phyloP scores from a whole-genome alignment of 2,888 invertebrate genomes.

The Eristalis intricaria region DNA sequence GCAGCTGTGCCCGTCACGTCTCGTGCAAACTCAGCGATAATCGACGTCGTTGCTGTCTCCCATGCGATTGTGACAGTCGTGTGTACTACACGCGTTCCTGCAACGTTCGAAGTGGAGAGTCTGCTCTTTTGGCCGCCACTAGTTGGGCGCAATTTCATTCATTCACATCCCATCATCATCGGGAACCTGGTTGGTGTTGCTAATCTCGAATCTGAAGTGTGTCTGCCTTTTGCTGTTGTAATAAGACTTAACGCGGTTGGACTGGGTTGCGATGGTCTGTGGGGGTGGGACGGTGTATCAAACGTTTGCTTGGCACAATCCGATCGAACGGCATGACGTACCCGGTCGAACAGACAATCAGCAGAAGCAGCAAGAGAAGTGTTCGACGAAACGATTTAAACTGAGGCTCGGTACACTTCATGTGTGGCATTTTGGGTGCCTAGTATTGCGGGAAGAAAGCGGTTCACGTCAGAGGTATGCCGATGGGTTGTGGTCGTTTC shows the following conservation, averaged over 20 bases:
- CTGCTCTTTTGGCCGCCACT: background rate
- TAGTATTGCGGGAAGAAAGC: background rate
- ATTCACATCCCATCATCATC: slow-evolving; percentile 15
- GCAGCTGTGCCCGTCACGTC: slow-evolving; percentile 14
- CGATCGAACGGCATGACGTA: slow-evolving; percentile 54
- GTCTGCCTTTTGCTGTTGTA: background rate
- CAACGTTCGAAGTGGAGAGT: background rate
- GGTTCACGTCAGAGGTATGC: background rate
- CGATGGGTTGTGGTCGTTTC: background rate
- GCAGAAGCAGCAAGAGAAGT: slow-evolving; percentile 43
- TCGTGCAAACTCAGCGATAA: slow-evolving; percentile 7
- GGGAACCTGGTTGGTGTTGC: slow-evolving; percentile 3
- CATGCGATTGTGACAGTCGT: slow-evolving; percentile 40
- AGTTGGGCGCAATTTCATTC: slow-evolving; percentile 32
- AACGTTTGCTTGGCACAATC: slow-evolving; percentile 16
- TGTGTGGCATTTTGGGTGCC: slow-evolving; percentile 16
- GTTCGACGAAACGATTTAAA: background rate
- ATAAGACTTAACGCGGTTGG: slow-evolving; percentile 2
- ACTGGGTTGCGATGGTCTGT: background rate
- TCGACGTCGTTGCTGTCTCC: slow-evolving; percentile 2
- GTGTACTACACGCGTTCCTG: slow-evolving; percentile 49
- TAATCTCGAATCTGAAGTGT: slow-evolving; percentile 24
- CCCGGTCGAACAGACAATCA: slow-evolving; percentile 59
- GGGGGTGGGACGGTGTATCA: background rate
- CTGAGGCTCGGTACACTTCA: background rate